Evolutionary conservation across 2,888 invertebrate species (phyloP).

Genomic region (Rhodophaea formosa): DNA sequence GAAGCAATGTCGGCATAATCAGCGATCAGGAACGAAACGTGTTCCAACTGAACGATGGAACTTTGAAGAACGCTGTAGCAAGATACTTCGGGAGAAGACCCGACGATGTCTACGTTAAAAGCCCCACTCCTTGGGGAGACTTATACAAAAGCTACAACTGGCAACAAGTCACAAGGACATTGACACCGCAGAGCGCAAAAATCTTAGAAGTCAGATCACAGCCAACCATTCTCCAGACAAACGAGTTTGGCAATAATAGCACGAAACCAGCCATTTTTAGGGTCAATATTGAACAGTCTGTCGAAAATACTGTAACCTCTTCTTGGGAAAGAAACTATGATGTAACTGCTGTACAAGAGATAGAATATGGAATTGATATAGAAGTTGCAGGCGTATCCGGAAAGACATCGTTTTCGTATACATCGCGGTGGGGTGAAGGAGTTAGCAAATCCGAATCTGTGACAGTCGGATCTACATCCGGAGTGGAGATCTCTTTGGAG

Average conservation of each 20-base stretch:
- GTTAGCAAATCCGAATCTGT: slow-evolving; percentile 5
- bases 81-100: slow-evolving; percentile 39
- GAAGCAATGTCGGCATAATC: slow-evolving; percentile 34
- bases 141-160: slow-evolving; percentile 42
- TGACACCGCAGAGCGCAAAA: slow-evolving; percentile 35
- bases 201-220: slow-evolving; percentile 29
- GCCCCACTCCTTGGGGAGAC: slow-evolving; percentile 54
- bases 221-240: slow-evolving; percentile 30
- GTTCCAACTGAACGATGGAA: slow-evolving; percentile 40
- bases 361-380: slow-evolving; percentile 15
- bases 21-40: slow-evolving; percentile 38
- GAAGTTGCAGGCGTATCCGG: slow-evolving; percentile 7
- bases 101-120: slow-evolving; percentile 36
- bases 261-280: slow-evolving; percentile 29
- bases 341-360: slow-evolving; percentile 13
- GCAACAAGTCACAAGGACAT: slow-evolving; percentile 40
- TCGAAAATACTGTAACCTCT: slow-evolving; percentile 34
- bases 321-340: slow-evolving; percentile 34
- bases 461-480: slow-evolving; percentile 20
- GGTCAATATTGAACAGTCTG: slow-evolving; percentile 32
- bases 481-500: slow-evolving; percentile 20
- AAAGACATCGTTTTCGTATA: slow-evolving; percentile 6
- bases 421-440: slow-evolving; percentile 18
- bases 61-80: slow-evolving; percentile 36
- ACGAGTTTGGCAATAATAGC: slow-evolving; percentile 34